Evolutionary conservation across 37 sponge, comb jelly and placozoan species (phyloP).

Genomic region (Ephydatia muelleri): DNA sequence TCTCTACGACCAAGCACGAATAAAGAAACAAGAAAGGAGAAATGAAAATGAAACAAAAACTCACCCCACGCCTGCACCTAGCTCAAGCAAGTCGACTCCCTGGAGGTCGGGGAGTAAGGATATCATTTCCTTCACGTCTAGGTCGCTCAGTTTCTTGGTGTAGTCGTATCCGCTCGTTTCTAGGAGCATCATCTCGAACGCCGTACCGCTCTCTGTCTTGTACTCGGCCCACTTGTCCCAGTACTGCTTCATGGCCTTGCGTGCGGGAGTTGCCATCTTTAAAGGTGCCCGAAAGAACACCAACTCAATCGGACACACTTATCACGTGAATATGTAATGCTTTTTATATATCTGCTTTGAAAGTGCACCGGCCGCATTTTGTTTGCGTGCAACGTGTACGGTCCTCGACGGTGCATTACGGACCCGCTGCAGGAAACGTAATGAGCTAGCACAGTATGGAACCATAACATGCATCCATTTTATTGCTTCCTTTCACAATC

Average conservation of each 20-base stretch:
- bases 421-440: too few relatives aligned
- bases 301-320: neutral
- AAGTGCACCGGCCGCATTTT: too few relatives aligned
- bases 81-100: constrained; percentile 43
- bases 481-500: too few relatives aligned
- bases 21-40: too few relatives aligned
- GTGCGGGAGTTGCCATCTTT: neutral
- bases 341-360: too few relatives aligned
- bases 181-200: constrained; percentile 6
- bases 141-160: neutral
- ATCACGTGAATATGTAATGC: neutral
- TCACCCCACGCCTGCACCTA: constrained; percentile 66
- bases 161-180: neutral
- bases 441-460: too few relatives aligned
- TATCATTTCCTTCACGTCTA: constrained; percentile 31
- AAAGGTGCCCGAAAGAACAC: neutral
- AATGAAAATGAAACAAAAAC: neutral
- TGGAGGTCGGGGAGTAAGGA: constrained; percentile 26
- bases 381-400: too few relatives aligned
- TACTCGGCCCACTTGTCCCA: constrained; percentile 17
- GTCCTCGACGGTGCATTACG: too few relatives aligned
- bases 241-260: constrained; percentile 17
- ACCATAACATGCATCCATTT: too few relatives aligned
- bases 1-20: too few relatives aligned
- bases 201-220: neutral